Conservation (phyloP, 1,140 invertebrate species). For the Subanguina moxae region DNA sequence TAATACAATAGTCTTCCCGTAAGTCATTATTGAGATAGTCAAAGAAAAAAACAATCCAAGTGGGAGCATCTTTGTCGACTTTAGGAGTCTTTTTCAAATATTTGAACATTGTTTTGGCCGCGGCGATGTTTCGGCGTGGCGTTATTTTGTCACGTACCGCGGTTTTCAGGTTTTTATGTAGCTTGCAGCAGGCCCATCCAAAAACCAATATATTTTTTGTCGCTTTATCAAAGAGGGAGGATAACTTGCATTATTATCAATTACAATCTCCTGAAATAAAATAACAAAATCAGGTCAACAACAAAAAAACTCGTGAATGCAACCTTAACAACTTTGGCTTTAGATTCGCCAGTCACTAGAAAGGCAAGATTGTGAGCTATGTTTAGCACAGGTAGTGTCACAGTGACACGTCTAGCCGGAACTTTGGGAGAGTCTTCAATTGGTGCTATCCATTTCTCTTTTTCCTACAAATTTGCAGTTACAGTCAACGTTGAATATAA, state of each 20-base stretch:
- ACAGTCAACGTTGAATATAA: too few species aligned
- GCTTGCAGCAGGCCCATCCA: constrained; percentile 1
- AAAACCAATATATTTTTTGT: neutral
- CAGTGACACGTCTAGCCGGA: constrained; percentile 80
- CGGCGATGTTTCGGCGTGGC: too few species aligned
- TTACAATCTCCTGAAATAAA: constrained; percentile 1
- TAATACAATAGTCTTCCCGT: too few species aligned
- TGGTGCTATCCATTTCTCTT: constrained; percentile 71
- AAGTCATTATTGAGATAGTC: too few species aligned
- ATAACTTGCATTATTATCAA: neutral
- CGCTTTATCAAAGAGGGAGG: constrained; percentile 6
- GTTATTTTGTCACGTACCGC: too few species aligned
- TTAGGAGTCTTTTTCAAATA: too few species aligned
- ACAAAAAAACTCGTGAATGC: neutral
- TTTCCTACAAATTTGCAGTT: constrained; percentile 30
- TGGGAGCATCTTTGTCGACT: too few species aligned
- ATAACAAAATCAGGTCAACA: neutral
- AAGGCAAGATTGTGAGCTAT: constrained; percentile 78
- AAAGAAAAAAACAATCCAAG: too few species aligned
- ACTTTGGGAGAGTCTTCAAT: constrained; percentile 92
- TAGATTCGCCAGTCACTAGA: constrained; percentile 74
- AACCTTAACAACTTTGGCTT: constrained; percentile 70
- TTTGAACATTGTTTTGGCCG: too few species aligned
- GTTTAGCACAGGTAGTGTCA: constrained; percentile 88
- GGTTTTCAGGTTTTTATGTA: neutral